These are phyloP conservation scores for Mellilla xanthometata DNA, from an alignment of 2,888 invertebrate species.

Conservation along the genomic window DNA sequence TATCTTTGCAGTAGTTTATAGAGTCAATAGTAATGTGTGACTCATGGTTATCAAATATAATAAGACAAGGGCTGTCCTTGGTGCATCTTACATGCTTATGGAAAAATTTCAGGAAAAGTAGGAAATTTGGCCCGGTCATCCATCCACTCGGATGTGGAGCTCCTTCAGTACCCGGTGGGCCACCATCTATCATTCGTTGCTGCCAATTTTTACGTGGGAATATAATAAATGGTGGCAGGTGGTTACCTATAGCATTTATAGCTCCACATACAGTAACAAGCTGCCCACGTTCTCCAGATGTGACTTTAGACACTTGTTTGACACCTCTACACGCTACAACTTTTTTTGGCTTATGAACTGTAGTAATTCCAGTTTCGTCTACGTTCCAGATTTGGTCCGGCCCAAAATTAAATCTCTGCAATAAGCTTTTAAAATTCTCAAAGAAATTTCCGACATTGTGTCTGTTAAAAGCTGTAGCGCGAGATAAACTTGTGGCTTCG, in stretches of 20 bases:
- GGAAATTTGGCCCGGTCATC: conserved; percentile 41
- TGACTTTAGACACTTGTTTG: conserved; percentile 24
- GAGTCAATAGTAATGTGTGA: conserved; percentile 32
- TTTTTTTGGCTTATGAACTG: conserved; percentile 34
- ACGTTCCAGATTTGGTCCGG: conserved; percentile 30
- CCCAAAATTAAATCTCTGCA: conserved; percentile 21
- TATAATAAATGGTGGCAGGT: conserved; percentile 16
- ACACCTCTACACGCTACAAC: conserved; percentile 30
- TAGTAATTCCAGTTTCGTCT: conserved; percentile 34
- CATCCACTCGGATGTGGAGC: conserved; percentile 42
- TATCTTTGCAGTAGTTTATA: conserved; percentile 44
- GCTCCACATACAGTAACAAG: conserved; percentile 15
- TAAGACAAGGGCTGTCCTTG: conserved; percentile 34
- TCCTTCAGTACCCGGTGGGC: conserved; percentile 46
- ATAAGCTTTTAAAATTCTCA: conserved; percentile 15
- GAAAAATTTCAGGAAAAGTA: conserved; percentile 40
- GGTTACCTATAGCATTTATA: conserved; percentile 12
- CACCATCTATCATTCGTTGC: conserved; percentile 34
- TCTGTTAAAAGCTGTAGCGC: conserved; percentile 24
- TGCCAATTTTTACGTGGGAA: conserved; percentile 16
- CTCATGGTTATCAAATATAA: conserved; percentile 45
- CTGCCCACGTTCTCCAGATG: conserved; percentile 30
- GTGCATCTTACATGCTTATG: conserved; percentile 36
- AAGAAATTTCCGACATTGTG: conserved; percentile 26
- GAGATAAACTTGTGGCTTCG: conserved; percentile 8